Base-by-base conservation (phyloP, 2,797 vertebrate species). In the Mus caroli region DNA sequence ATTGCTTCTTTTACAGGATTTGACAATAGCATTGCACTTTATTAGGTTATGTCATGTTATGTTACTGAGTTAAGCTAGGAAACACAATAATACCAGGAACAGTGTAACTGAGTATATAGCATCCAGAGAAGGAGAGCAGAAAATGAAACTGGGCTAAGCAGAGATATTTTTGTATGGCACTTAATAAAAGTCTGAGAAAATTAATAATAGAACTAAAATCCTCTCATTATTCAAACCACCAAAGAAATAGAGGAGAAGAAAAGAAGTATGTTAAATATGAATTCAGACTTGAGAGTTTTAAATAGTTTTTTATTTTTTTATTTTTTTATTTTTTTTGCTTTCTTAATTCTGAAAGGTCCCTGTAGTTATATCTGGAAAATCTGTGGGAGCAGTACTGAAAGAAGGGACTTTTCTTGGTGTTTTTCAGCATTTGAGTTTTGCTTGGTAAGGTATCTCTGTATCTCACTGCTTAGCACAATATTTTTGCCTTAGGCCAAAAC, bases 31-130 rank as follows among this genome's bases (percentile, higher is more conserved):
- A 93, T 91, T 97, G 94, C 83, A 78, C 84, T 97, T 97, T 97
- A 98, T 98, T 97, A 97, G 93, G 83, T 98, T 96, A 96, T 97
- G 95, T 92, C 97, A 93, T 88, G 93, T 97, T 86, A 69, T 0
- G 46, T 97, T 98, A 95, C 4, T 76, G 94, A 97, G 94, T 96
- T 88, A 10, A 85, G 54, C 94, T 95, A 94, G 97, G 95, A 94
- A 98, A 94, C 73, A 67, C 75, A 92, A 91, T 87, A 92, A 95
- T 50, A 58, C 14, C 88, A 26, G 52, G 31, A 85, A 3, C 54
- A 73, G 77, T 88, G 17, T n/a, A 95, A 94, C 78, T 56, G 46
- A 75, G 28, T 0, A 0, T 54, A 52, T 40, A 88, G 73, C 24
- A 19, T 6, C 4, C 67, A 88, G 14, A 71, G 83, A 84, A 79